Evolutionary conservation across 30 jellyfish, hydroid and myxozoan genomes (phyloP).

Genomic region (Cassiopea andromeda): DNA sequence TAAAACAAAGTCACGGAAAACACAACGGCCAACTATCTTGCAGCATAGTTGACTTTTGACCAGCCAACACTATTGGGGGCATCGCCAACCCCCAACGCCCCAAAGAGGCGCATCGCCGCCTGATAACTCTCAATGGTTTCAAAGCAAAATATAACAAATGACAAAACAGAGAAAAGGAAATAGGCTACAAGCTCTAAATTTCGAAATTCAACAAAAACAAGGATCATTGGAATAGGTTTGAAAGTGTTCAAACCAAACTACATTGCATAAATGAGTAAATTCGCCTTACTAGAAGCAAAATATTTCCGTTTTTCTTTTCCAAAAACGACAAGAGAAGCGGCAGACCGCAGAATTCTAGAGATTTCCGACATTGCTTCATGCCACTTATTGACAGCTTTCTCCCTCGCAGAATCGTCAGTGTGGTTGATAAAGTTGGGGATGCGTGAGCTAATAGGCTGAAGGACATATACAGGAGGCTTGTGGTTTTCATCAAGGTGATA

Average conservation of each 20-base stretch:
- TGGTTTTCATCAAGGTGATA: conserved; percentile 67
- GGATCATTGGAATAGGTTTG: too few species aligned
- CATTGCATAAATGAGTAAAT: not conserved
- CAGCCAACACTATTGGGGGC: too few species aligned
- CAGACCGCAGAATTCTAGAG: conserved; percentile 47
- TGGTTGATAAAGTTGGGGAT: conserved; percentile 60
- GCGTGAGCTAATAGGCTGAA: conserved; percentile 83
- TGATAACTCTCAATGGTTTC: too few species aligned
- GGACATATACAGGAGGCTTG: conserved; percentile 72
- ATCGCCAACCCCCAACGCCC: too few species aligned
- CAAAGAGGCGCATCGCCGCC: too few species aligned
- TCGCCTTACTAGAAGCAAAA: conserved; percentile 66
- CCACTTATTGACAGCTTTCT: conserved; percentile 63
- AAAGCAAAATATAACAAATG: too few species aligned
- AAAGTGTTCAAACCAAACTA: not conserved
- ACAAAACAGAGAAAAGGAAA: too few species aligned
- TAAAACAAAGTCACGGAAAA: too few species aligned
- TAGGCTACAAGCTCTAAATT: too few species aligned
- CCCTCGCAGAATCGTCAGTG: conserved; percentile 37
- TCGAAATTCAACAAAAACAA: too few species aligned
- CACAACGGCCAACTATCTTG: too few species aligned
- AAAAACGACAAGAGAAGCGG: conserved; percentile 54
- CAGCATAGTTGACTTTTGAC: too few species aligned
- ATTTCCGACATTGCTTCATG: conserved; percentile 16
- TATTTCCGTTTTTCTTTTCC: conserved; percentile 68